A percentile compares a stretch with the other conserved stretches of the same genome.
Evolutionary conservation across 2,888 invertebrate species (phyloP).

Genomic region (Bugula neritina): DNA sequence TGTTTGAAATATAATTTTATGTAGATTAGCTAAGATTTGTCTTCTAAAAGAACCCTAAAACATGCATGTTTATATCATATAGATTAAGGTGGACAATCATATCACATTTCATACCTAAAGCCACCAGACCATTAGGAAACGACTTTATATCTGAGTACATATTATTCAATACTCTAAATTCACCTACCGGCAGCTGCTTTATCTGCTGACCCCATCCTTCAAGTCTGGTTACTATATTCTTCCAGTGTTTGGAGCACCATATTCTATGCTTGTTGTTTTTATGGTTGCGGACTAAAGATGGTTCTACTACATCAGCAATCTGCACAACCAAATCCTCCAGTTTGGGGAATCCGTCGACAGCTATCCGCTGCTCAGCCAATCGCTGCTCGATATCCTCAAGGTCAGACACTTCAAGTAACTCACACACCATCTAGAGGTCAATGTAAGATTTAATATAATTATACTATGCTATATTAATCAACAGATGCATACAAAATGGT

Average conservation of each 20-base stretch:
- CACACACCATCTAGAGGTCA: constrained; percentile 14
- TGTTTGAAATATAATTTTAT: too few relatives aligned
- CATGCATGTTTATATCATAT: neutral
- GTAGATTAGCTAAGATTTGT: too few relatives aligned
- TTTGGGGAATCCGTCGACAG: constrained; percentile 18
- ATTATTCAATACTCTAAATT: neutral
- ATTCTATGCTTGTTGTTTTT: constrained; percentile 12
- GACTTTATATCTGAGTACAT: too few relatives aligned
- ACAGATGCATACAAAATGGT: too few relatives aligned
- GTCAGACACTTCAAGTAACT: neutral
- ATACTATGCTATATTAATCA: too few relatives aligned
- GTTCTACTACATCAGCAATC: constrained; percentile 16
- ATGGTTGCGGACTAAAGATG: neutral
- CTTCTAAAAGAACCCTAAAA: too few relatives aligned
- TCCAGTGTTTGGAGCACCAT: constrained; percentile 29
- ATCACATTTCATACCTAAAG: too few relatives aligned
- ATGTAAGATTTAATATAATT: too few relatives aligned
- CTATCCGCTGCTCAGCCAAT: neutral
- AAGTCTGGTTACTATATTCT: constrained; percentile 33
- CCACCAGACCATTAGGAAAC: too few relatives aligned
- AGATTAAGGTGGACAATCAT: too few relatives aligned
- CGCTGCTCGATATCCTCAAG: neutral
- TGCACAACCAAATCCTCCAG: constrained; percentile 17
- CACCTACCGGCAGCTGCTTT: constrained; percentile 34
- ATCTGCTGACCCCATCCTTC: constrained; percentile 41